Evolutionary conservation across 2,113 vertebrate species (phyloP), one percentile per base, ranked within the genome.

Genomic region (Alethe castanea): DNA sequence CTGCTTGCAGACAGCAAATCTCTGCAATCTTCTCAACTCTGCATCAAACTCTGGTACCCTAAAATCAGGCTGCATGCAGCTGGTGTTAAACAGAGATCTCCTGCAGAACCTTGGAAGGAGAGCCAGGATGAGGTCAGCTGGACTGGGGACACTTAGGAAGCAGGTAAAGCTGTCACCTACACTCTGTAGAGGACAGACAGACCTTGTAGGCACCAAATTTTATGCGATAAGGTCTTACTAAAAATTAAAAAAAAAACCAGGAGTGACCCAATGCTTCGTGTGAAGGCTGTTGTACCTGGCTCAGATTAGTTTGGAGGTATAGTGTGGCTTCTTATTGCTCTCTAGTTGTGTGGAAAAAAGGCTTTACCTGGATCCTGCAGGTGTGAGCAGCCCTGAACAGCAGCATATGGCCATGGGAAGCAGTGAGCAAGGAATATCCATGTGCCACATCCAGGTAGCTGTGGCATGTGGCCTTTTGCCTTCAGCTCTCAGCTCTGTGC

Each of bases 231-330:
- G n/a, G 3, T 15, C 13, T 81, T 69, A 29, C 6, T 72, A 14
- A 72, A 54, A 25, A 1, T 6, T 5, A 5, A 9, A 28, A 66
- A 19, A 14, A 24, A 11, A 1, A 0, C n/a, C 4, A 11, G 2
- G 0, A 65, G 8, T 8, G 12, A 17, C 10, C 29, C 36, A 48
- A 44, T 44, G 40, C 11, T 31, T 69, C 20, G 19, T 9, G 12
- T 53, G 52, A 19, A 76, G 14, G 25, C 33, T 44, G 47, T 19
- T 57, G 42, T 52, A 15, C 19, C 15, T 57, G 42, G 17, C 26
- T 86, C 2, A 2, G n/a, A 19, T 66, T 70, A 38, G 8, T 25
- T 31, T 60, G 14, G n/a, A 62, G 40, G 20, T 50, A 12, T 19
- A 20, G 12, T 10, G 31, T 76, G 47, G 13, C 50, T 56, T 59